A percentile compares a stretch with the other conserved stretches of the same genome.
Conservation (phyloP, 2,797 vertebrate genomes). For the Xenentodon cancila region DNA sequence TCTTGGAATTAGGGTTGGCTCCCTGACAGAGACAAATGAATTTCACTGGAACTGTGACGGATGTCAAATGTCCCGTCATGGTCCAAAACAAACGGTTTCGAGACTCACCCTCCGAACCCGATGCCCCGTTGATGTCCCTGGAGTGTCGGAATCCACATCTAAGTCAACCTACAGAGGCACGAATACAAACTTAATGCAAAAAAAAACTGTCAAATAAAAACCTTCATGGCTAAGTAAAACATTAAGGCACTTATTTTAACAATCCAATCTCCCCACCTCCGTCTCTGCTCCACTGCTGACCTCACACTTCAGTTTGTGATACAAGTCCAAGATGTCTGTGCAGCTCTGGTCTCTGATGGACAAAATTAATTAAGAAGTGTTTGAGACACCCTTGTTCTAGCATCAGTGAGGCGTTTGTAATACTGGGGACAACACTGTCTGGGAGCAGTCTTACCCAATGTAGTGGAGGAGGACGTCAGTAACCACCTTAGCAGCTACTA, state of each 20-base stretch:
- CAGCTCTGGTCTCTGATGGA: conserved; percentile 92
- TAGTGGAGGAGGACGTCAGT: conserved; percentile 93
- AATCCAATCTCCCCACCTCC: conserved; percentile 72
- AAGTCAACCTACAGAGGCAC: conserved; percentile 82
- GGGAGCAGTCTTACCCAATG: conserved; percentile 86
- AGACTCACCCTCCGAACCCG: conserved; percentile 75
- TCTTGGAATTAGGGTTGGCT: conserved; percentile 68
- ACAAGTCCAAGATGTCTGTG: conserved; percentile 91
- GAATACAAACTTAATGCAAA: background rate
- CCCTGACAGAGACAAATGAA: conserved; percentile 49
- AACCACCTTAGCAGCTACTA: conserved; percentile 94
- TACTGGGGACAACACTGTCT: background rate
- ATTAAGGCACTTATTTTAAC: background rate
- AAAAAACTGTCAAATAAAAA: background rate
- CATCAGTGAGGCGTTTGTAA: background rate
- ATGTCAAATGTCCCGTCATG: background rate
- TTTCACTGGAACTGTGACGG: background rate
- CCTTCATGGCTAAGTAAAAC: background rate
- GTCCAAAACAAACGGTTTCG: background rate
- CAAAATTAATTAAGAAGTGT: conserved; percentile 1
- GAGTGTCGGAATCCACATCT: conserved; percentile 94
- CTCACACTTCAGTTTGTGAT: conserved; percentile 90
- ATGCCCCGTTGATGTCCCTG: conserved; percentile 93
- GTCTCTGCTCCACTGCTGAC: conserved; percentile 89
- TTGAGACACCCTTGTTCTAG: background rate